These are phyloP conservation scores for Euthynnus affinis DNA, from an alignment of 2,797 vertebrate genomes.

Conservation along the genomic window DNA sequence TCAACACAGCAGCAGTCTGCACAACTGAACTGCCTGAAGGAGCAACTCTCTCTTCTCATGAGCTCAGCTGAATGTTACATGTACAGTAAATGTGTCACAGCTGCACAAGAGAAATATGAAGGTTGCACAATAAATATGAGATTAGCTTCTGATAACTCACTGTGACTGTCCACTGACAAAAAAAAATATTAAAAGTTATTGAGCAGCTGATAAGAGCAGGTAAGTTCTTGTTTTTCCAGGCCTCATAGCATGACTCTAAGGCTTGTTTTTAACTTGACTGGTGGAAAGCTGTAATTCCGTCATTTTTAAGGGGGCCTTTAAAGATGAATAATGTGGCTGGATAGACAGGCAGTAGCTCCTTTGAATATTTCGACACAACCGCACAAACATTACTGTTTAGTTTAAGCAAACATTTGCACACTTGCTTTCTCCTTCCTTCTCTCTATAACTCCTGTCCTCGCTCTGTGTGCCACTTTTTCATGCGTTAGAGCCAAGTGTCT, in stretches of 20 bases:
- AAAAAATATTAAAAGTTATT: background rate
- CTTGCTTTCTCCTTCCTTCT: slow-evolving; percentile 23
- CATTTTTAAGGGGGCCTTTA: background rate
- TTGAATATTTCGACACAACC: slow-evolving; percentile 63
- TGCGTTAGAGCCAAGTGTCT: background rate
- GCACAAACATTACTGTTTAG: slow-evolving; percentile 66
- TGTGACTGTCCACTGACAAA: background rate
- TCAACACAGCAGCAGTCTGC: slow-evolving; percentile 31
- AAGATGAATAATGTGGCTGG: slow-evolving; percentile 33
- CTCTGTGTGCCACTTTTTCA: slow-evolving; percentile 35
- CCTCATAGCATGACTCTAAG: no score
- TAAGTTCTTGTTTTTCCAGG: background rate
- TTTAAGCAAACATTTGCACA: slow-evolving; percentile 77
- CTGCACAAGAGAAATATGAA: background rate
- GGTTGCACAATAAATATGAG: background rate
- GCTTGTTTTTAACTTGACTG: background rate
- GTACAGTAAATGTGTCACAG: background rate
- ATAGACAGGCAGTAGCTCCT: slow-evolving; percentile 38
- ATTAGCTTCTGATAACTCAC: background rate
- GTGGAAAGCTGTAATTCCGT: background rate
- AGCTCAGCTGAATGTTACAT: slow-evolving; percentile 5
- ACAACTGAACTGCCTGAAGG: slow-evolving; percentile 27
- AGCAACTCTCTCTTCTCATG: slow-evolving; percentile 11
- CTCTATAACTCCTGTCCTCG: background rate
- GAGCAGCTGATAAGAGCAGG: no score